Evolutionary conservation across 2,888 invertebrate genomes (phyloP).

Genomic region (Plebejus melissa): DNA sequence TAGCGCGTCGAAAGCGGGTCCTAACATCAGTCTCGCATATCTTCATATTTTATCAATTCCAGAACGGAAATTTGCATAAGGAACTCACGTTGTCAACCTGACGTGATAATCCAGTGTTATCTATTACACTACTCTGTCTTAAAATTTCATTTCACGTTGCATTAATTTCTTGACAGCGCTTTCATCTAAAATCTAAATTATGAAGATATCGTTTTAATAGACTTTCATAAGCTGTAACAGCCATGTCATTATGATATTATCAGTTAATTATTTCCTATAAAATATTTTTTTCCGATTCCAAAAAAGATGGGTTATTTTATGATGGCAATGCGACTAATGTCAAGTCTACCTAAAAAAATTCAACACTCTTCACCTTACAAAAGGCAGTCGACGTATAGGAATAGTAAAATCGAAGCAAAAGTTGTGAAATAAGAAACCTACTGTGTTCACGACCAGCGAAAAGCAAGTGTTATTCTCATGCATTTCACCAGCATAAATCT

Average conservation of each 20-base stretch:
- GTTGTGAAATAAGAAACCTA: constrained; percentile 9
- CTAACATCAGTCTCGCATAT: constrained; percentile 5
- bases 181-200: constrained; percentile 1
- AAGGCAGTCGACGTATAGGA: not conserved
- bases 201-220: not conserved
- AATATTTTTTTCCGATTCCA: too few species aligned
- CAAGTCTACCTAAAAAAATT: too few species aligned
- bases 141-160: constrained; percentile 25
- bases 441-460: not conserved
- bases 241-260: not conserved
- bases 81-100: constrained; percentile 35
- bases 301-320: too few species aligned
- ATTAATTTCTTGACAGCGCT: constrained; percentile 9
- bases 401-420: not conserved
- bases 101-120: constrained; percentile 34
- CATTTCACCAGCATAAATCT: constrained; percentile 12
- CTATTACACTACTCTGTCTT: constrained; percentile 1
- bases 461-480: constrained; percentile 18
- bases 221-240: not conserved
- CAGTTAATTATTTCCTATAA: not conserved
- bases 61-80: constrained; percentile 44
- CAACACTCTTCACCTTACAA: too few species aligned
- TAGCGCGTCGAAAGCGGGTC: not conserved
- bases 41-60: constrained; percentile 28
- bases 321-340: too few species aligned